Evolutionary conservation across 2,797 vertebrate species (phyloP).

Genomic region (Gallinago nigripennis): DNA sequence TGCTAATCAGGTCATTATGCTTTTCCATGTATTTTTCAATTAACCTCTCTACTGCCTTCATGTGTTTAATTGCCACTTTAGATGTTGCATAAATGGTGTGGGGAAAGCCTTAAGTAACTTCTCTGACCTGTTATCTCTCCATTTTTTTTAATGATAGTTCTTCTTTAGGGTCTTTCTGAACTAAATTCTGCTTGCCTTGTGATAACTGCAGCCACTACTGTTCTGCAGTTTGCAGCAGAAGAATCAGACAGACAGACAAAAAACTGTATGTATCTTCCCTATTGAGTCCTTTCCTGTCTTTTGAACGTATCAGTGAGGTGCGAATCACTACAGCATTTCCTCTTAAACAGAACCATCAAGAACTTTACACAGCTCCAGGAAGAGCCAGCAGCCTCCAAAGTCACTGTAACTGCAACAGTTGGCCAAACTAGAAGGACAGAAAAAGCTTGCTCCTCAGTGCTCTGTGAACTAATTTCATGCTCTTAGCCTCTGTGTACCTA

Average conservation of each 20-base stretch:
- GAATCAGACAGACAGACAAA: neutral
- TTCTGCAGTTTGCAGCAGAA: neutral
- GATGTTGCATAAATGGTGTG: neutral
- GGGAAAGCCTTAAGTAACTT: neutral
- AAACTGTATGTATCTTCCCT: neutral
- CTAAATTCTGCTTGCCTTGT: neutral
- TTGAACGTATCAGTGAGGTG: neutral
- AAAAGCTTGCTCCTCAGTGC: neutral
- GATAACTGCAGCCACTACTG: neutral
- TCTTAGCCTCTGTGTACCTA: neutral
- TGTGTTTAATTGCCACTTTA: constrained; percentile 5
- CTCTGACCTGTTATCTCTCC: neutral
- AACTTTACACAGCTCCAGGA: neutral
- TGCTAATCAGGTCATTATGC: neutral
- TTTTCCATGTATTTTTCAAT: constrained; percentile 16
- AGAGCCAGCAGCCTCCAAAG: neutral
- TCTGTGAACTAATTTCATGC: neutral
- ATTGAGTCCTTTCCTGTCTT: neutral
- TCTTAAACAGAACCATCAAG: neutral
- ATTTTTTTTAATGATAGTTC: neutral
- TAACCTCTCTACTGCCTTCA: neutral
- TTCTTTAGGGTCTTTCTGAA: neutral
- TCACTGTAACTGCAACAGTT: neutral
- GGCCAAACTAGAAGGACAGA: neutral
- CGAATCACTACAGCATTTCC: neutral